Evolutionary conservation across 1,140 invertebrate genomes (phyloP).

Genomic region (Glomeris maerens): DNA sequence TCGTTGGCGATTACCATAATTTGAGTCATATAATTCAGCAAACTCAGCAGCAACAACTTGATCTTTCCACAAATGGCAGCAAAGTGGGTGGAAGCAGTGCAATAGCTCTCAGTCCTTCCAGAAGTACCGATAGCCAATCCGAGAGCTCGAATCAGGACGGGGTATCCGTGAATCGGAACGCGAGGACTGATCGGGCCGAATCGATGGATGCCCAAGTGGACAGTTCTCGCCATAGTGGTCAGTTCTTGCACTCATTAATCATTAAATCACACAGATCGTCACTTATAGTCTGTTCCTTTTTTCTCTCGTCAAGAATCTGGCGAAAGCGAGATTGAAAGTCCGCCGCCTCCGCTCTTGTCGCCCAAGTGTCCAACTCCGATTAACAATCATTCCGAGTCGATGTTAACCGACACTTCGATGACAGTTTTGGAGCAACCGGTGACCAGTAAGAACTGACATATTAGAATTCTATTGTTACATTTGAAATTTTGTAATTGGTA

Average conservation of each 20-base stretch:
- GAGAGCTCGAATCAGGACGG: constrained; percentile 61
- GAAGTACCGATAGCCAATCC: constrained; percentile 70
- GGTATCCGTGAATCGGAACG: too few species aligned
- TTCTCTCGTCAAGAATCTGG: background rate
- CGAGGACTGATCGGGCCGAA: too few species aligned
- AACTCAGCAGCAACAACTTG: constrained; percentile 19
- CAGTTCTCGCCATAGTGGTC: background rate
- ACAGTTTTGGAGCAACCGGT: background rate
- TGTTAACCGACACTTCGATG: background rate
- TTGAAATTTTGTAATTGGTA: background rate
- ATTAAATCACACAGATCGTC: background rate
- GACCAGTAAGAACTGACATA: background rate
- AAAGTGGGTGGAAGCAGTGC: constrained; percentile 47
- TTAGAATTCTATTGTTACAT: too few species aligned
- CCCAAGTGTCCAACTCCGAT: background rate
- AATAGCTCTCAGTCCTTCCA: constrained; percentile 74
- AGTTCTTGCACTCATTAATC: background rate
- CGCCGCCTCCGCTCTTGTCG: background rate
- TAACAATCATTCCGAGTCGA: background rate
- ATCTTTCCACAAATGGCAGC: constrained; percentile 2
- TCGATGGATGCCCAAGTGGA: too few species aligned
- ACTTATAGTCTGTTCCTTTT: background rate
- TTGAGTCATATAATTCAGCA: constrained; percentile 40
- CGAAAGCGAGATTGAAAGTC: background rate
- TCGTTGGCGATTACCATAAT: constrained; percentile 22